Percentiles rank a stretch among this genome's conserved stretches.
phyloP scores from a whole-genome alignment of 2,113 vertebrate genomes.

The Chlamydotis undulata region DNA sequence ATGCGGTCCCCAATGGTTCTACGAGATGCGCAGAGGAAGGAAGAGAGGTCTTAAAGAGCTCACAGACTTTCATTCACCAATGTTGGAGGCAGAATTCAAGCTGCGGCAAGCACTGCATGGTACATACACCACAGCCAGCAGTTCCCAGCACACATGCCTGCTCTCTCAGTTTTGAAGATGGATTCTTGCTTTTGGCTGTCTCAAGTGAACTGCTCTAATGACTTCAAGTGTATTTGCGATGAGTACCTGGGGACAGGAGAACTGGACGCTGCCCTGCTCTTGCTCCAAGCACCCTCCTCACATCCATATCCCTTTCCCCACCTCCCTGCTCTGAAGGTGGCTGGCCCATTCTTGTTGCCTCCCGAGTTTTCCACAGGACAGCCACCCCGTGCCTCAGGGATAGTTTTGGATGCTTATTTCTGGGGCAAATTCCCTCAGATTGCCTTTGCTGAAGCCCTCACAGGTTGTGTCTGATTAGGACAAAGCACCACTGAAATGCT shows the following conservation, averaged over 20 bases:
- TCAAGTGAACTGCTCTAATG: neutral
- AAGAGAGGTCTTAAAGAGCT: neutral
- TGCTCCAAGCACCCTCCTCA: neutral
- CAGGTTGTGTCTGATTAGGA: neutral
- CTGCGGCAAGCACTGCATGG: neutral
- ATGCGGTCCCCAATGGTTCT: constrained; percentile 95
- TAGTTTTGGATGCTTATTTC: neutral
- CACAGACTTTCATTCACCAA: neutral
- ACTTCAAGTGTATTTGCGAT: neutral
- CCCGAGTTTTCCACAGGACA: fast-evolving
- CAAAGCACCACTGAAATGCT: neutral
- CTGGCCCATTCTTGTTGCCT: too few species aligned
- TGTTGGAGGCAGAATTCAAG: neutral
- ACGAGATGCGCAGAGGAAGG: neutral
- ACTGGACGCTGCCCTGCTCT: neutral
- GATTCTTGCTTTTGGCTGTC: neutral
- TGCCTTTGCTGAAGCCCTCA: neutral
- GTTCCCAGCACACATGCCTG: neutral
- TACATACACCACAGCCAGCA: neutral
- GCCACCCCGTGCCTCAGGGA: neutral
- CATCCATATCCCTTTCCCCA: neutral
- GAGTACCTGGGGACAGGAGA: neutral
- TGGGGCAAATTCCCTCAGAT: neutral
- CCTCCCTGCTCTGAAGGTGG: neutral
- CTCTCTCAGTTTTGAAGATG: neutral